Conservation (phyloP, 2,113 vertebrate species). For the Megalops atlanticus region DNA sequence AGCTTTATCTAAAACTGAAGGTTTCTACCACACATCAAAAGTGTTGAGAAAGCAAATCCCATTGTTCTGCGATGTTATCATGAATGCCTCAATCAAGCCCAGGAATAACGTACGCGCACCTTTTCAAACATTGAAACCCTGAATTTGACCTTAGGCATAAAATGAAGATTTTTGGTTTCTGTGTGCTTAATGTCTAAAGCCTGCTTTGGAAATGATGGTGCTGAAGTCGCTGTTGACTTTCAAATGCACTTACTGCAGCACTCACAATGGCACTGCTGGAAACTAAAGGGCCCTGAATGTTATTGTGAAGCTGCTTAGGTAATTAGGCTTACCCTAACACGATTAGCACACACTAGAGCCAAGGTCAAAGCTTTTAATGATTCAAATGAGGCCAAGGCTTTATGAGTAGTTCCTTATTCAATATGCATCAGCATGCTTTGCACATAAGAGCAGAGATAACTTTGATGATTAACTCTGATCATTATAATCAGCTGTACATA, state of each 20-base stretch:
- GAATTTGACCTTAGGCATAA: slow-evolving; percentile 35
- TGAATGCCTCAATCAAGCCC: neutral
- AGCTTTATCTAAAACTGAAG: neutral
- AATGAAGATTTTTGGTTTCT: neutral
- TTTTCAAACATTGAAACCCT: slow-evolving; percentile 36
- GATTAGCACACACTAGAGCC: slow-evolving; percentile 46
- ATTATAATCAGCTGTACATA: neutral
- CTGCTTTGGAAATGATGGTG: slow-evolving; percentile 26
- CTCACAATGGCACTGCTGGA: slow-evolving; percentile 1
- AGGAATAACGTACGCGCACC: slow-evolving; percentile 37
- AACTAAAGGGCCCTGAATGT: slow-evolving; percentile 5
- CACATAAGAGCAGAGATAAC: neutral
- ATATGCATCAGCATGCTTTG: neutral
- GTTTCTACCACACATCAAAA: neutral
- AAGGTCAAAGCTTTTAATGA: slow-evolving; percentile 48
- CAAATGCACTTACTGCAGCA: slow-evolving; percentile 1
- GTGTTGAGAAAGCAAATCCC: neutral
- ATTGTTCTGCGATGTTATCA: neutral
- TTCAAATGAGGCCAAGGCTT: neutral
- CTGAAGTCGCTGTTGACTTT: slow-evolving; percentile 1
- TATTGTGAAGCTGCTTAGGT: slow-evolving; percentile 35
- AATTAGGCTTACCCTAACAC: slow-evolving; percentile 51
- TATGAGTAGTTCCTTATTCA: slow-evolving; percentile 4
- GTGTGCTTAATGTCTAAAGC: slow-evolving; percentile 4
- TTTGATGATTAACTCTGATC: neutral